Evolutionary conservation across 2,797 vertebrate species (phyloP).

Genomic region (Nannoperca obscura): DNA sequence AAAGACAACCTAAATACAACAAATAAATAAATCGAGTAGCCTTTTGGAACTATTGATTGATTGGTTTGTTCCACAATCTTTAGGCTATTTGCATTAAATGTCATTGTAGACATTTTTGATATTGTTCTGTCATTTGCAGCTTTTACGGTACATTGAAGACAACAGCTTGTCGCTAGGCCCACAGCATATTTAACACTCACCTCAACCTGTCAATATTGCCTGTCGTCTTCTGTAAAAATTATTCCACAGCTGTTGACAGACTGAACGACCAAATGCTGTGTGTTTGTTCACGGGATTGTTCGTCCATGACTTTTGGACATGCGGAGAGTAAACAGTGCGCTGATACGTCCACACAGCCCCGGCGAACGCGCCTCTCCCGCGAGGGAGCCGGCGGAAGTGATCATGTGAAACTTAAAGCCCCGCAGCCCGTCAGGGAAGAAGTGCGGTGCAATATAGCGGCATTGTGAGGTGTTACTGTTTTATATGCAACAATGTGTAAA

Average conservation of each 20-base stretch:
- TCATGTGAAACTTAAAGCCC: conserved; percentile 19
- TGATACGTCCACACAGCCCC: not conserved
- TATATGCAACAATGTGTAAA: not conserved
- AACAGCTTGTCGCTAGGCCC: not conserved
- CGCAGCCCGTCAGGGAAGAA: not conserved
- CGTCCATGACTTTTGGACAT: conserved; percentile 78
- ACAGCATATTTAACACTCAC: conserved; percentile 23
- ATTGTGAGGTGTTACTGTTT: not conserved
- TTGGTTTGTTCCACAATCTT: not conserved
- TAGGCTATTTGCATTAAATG: not conserved
- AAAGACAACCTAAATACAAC: not conserved
- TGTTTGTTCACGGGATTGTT: conserved; percentile 50
- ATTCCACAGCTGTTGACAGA: conserved; percentile 23
- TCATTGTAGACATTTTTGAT: not conserved
- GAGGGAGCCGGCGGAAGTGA: conserved; percentile 40
- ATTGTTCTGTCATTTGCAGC: not conserved
- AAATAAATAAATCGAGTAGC: not conserved
- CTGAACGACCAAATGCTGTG: not conserved
- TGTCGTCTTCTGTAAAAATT: not conserved
- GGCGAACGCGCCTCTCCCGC: conserved; percentile 17
- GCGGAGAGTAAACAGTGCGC: conserved; percentile 42
- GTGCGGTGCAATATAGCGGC: not conserved
- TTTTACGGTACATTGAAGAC: not conserved
- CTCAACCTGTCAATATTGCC: conserved; percentile 21
- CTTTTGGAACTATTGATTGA: not conserved